Conservation (phyloP, 2,888 invertebrate species). For the Brachyopa scutellaris region DNA sequence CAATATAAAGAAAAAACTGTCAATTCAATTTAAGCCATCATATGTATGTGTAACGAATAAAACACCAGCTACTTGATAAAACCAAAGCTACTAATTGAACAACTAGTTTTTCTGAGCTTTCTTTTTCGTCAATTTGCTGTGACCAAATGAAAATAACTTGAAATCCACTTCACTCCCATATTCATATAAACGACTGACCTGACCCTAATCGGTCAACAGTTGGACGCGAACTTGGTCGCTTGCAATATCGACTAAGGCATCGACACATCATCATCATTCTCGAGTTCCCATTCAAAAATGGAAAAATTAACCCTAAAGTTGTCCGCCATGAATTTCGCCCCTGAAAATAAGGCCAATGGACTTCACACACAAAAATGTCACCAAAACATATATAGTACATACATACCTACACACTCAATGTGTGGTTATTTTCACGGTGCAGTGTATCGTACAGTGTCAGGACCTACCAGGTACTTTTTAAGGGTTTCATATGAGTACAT, state of each 20-base stretch:
- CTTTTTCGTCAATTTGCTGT: not conserved
- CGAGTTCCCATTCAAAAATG: constrained; percentile 5
- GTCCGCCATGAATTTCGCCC: constrained; percentile 23
- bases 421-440: not conserved
- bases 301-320: constrained; percentile 2
- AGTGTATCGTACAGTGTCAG: not conserved
- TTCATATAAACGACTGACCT: constrained; percentile 8
- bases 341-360: constrained; percentile 56
- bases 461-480: constrained; percentile 17
- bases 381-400: constrained; percentile 1
- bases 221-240: constrained; percentile 29
- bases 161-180: not conserved
- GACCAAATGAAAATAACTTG: not conserved
- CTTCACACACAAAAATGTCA: constrained; percentile 49
- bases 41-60: not conserved
- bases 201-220: constrained; percentile 38
- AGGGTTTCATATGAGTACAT: constrained; percentile 1
- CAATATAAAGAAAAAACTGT: not conserved
- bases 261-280: constrained; percentile 16
- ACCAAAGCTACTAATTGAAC: not conserved
- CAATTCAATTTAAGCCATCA: not conserved
- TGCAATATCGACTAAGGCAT: not conserved
- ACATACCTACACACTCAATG: not conserved
- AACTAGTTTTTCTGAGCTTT: not conserved
- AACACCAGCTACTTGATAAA: not conserved